phyloP scores from a whole-genome alignment of 2,797 vertebrate genomes.

The Anguilla megastoma region DNA sequence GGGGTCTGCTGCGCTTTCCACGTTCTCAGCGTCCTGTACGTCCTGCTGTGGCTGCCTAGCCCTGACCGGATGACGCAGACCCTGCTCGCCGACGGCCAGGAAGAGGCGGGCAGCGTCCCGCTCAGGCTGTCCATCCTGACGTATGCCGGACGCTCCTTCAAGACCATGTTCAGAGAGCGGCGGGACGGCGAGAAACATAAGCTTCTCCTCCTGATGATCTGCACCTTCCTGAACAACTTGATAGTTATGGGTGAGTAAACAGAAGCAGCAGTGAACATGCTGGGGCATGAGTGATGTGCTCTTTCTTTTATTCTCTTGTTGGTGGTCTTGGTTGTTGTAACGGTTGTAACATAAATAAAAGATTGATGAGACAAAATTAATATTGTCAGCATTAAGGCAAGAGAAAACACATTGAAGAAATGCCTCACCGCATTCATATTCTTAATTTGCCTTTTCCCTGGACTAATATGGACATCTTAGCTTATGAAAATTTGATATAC shows the following conservation, averaged over 20 bases:
- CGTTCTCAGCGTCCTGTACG: conserved; percentile 53
- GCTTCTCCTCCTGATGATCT: conserved; percentile 58
- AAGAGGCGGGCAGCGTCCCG: not conserved
- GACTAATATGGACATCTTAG: too few relatives aligned
- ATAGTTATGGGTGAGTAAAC: conserved; percentile 57
- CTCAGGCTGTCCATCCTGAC: conserved; percentile 39
- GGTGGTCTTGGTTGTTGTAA: not conserved
- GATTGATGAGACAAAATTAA: not conserved
- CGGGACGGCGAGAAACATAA: conserved; percentile 57
- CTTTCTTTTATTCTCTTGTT: conserved; percentile 2
- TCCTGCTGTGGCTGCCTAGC: conserved; percentile 59
- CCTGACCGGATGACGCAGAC: conserved; percentile 22
- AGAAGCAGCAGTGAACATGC: not conserved
- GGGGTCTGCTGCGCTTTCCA: conserved; percentile 53
- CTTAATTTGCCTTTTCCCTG: too few relatives aligned
- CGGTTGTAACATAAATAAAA: not conserved
- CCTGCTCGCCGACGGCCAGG: conserved; percentile 13
- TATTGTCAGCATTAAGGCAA: not conserved
- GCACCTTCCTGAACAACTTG: conserved; percentile 59
- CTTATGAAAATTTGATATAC: too few relatives aligned
- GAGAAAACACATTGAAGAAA: not conserved
- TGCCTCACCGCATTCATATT: too few relatives aligned
- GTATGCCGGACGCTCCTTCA: conserved; percentile 52
- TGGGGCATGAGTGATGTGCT: not conserved
- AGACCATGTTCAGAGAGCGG: conserved; percentile 54